Evolutionary conservation across 1,140 invertebrate genomes (phyloP), one percentile per base, ranked within the genome.

Genomic region (Drosophila nebulosa): DNA sequence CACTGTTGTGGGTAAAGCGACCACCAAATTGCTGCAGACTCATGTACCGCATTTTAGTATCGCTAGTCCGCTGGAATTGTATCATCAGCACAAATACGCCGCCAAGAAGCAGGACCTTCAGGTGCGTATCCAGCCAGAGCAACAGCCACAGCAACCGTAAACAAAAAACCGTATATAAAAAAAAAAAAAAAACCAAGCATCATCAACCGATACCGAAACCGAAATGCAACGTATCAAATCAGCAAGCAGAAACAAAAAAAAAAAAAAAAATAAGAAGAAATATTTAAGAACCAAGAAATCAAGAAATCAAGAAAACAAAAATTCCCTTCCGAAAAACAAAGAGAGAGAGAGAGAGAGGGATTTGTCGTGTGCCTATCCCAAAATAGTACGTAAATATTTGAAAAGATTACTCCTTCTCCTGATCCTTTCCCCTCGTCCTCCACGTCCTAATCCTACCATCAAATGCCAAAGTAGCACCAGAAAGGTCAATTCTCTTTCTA

Each of bases 101-200:
- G 72, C 72, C 59, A 91, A 91, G 78, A 90, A 90, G 86, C 89
- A 89, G 83, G 90, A 91, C 78, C 86, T 89, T 85, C 90, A 90
- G 90, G 90, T 90, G 77, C 74, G 89, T 90, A 90, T 85, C 56
- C 71, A 55, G 64, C 32, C 68, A 61, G 27, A 65, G 72, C 72
- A 51, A 56, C 27, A 32, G 53, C 26, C 26, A 61, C 56, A 35
- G 35, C 56, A 30, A 58, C 56, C 56, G 35, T 39, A 36, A 58
- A 32, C 24, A 55, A 58, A 36, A 35, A n/a, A n/a, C n/a, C n/a
- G n/a, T n/a, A n/a, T n/a, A n/a, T n/a, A n/a, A n/a, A n/a, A n/a
- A n/a, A n/a, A n/a, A n/a, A n/a, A n/a, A n/a, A n/a, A n/a, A n/a
- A n/a, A n/a, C n/a, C 18, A 30, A 30, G 27, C 56, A 58, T 39